phyloP scores from a whole-genome alignment of 1,140 invertebrate species.

The Scaptomyza pallida region DNA sequence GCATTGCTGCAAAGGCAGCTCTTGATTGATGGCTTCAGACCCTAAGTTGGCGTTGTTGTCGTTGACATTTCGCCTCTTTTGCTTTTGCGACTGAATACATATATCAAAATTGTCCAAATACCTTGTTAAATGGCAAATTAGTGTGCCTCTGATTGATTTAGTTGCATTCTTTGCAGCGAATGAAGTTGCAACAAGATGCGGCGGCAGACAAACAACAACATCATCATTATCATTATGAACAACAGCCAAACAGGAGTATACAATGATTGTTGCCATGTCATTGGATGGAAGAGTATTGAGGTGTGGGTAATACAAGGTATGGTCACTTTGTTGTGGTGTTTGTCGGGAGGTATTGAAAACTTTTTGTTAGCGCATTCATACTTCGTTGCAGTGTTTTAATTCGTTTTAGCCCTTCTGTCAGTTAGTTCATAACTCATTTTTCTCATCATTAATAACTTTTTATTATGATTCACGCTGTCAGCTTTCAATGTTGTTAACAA shows the following conservation, averaged over 20 bases:
- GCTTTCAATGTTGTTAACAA: conserved; percentile 78
- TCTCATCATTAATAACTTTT: conserved; percentile 72
- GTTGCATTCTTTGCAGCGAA: conserved; percentile 75
- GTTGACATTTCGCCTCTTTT: conserved; percentile 69
- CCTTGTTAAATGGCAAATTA: conserved; percentile 84
- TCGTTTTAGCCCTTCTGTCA: not conserved
- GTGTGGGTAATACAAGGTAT: conserved; percentile 4
- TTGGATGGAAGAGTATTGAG: not conserved
- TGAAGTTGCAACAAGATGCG: conserved; percentile 71
- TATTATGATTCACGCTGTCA: conserved; percentile 78
- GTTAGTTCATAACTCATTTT: conserved; percentile 78
- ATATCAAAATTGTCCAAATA: conserved; percentile 84
- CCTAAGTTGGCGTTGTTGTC: conserved; percentile 48
- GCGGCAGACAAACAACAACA: conserved; percentile 37
- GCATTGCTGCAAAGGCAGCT: conserved; percentile 39
- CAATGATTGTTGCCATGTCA: conserved; percentile 15
- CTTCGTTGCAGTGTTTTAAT: not conserved
- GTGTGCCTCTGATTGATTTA: conserved; percentile 83
- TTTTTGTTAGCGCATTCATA: conserved; percentile 7
- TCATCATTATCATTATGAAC: conserved; percentile 11
- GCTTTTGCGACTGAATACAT: conserved; percentile 59
- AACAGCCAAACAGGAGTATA: not conserved
- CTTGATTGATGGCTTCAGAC: conserved; percentile 74
- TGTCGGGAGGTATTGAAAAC: not conserved
- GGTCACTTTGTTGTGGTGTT: not conserved